Evolutionary conservation across 2,113 vertebrate species (phyloP).

Genomic region (Mionectes macconnelli): DNA sequence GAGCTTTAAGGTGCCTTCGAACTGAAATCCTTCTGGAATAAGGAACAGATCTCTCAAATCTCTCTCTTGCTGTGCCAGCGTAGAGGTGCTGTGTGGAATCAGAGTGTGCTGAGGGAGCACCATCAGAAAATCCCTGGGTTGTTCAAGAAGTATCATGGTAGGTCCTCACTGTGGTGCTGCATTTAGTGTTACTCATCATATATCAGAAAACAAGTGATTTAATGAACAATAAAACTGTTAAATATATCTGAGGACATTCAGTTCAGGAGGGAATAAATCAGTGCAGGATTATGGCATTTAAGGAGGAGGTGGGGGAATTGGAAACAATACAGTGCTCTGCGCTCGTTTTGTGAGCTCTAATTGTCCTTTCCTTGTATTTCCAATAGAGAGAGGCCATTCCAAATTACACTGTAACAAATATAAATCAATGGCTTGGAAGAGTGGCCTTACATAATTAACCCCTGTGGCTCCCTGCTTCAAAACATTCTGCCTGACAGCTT

Average conservation of each 20-base stretch:
- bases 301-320: background rate
- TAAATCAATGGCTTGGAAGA: background rate
- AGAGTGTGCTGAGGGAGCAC: background rate
- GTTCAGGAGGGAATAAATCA: background rate
- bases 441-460: background rate
- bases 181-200: background rate
- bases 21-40: background rate
- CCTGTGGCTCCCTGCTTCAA: background rate
- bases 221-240: background rate
- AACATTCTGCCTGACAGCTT: background rate
- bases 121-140: background rate
- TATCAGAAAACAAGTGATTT: background rate
- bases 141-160: background rate
- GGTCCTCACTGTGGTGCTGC: background rate
- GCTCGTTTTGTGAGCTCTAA: background rate
- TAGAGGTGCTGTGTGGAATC: background rate
- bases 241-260: background rate
- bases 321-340: background rate
- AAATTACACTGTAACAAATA: background rate
- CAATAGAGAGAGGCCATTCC: background rate
- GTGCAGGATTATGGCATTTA: background rate
- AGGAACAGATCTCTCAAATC: background rate
- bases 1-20: background rate
- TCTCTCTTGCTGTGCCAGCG: background rate
- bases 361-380: background rate